Conservation (phyloP, 2,113 vertebrate species). For the Gnathochromis pfefferi region DNA sequence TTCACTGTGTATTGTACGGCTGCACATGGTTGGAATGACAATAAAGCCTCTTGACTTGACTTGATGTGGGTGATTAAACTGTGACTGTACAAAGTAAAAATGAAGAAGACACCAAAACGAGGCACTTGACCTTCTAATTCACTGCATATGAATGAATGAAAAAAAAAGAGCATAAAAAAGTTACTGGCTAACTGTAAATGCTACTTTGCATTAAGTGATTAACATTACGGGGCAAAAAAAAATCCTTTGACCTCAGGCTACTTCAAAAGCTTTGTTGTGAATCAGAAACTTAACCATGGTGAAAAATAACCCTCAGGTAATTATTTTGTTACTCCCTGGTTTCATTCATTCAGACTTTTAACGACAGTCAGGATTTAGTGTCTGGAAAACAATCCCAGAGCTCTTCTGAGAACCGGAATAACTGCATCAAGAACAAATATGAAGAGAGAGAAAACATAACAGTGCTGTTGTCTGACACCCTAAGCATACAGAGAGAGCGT, state of each 20-base stretch:
- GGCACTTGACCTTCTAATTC: background rate
- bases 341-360: background rate
- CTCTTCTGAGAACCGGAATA: slow-evolving; percentile 41
- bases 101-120: background rate
- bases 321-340: background rate
- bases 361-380: background rate
- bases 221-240: background rate
- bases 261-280: background rate
- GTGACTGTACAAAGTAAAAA: background rate
- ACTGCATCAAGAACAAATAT: slow-evolving; percentile 57
- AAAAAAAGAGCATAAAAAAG: background rate
- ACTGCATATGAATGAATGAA: background rate
- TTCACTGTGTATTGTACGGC: background rate
- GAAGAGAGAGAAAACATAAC: slow-evolving; percentile 18
- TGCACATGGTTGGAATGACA: background rate
- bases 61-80: background rate
- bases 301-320: background rate
- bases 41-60: background rate
- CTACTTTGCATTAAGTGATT: background rate
- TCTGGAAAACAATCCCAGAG: slow-evolving; percentile 16
- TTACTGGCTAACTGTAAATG: background rate
- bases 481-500: slow-evolving; percentile 43
- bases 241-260: background rate
- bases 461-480: slow-evolving; percentile 18
- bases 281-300: background rate